Evolutionary conservation across 2,113 vertebrate species (phyloP), one percentile per base, ranked within the genome.

Genomic region (Nothocercus julius): DNA sequence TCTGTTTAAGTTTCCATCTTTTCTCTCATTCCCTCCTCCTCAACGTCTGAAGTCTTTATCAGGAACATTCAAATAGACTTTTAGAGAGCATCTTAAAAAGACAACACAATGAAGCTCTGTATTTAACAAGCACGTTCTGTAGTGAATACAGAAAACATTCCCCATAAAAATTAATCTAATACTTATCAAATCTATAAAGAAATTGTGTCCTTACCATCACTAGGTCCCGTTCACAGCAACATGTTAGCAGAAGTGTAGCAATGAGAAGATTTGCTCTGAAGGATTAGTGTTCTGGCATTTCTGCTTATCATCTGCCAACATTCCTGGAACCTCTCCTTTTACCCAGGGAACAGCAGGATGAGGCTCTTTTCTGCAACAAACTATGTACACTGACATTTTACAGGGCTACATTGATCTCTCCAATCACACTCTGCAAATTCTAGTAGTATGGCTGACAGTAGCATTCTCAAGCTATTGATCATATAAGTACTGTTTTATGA

Each of bases 271-370:
- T 92, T 92, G 61, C 18, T 92, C 34, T 82, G 84, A 90, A 95
- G 88, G 84, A 86, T 90, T 92, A 82, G 12, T 38, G 70, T 92
- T 89, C 85, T 89, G 63, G 61, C 18, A 64, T 89, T 92, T 97
- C 93, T 93, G 70, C 62, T 93, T 75, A 76, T 74, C 87, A 42
- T 72, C 40, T 76, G 97, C 95, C 97, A 98, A 64, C 96, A 96
- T 95, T 95, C 93, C 86, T 90, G 87, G 87, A 69, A 95, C 94
- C 89, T 97, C 97, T 98, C 97, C 79, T 92, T 92, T 98, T 97
- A 98, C 97, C 84, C 62, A 54, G 87, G 63, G 92, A 97, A 44
- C 27, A 44, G 86, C 90, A 96, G 93, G 94, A 95, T 93, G 94
- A 96, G 64, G 45, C 92, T 89, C 1, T 40, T 93, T 93, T 90